phyloP scores from a whole-genome alignment of 2,797 vertebrate species.

The Cygnus olor region DNA sequence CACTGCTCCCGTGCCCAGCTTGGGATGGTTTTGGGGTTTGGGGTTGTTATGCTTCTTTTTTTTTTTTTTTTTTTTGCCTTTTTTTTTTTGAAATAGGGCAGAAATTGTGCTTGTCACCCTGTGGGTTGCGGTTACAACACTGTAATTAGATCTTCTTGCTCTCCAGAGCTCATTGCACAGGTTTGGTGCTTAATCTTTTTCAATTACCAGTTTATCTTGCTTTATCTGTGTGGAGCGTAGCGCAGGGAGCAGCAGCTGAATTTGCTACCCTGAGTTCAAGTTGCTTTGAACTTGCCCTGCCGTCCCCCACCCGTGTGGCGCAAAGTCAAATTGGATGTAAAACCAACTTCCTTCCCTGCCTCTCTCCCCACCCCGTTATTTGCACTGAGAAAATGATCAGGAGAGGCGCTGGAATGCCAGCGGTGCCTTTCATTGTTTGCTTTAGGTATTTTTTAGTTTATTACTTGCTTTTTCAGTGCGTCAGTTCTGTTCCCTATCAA shows the following conservation, averaged over 20 bases:
- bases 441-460: neutral
- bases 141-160: neutral
- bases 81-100: neutral
- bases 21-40: too few relatives aligned
- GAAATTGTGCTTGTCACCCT: neutral
- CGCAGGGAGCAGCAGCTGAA: neutral
- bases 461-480: rapidly evolving
- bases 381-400: neutral
- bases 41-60: too few relatives aligned
- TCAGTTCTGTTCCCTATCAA: neutral
- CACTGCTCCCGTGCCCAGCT: rapidly evolving
- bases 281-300: neutral
- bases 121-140: neutral
- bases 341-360: too few relatives aligned
- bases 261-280: neutral
- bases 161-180: neutral
- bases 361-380: neutral
- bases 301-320: neutral
- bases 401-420: neutral
- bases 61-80: too few relatives aligned
- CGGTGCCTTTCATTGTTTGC: neutral
- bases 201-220: neutral
- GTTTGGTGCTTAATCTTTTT: neutral
- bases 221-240: neutral
- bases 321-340: neutral